phyloP scores from a whole-genome alignment of 2,113 vertebrate species.

The Diadophis punctatus region DNA sequence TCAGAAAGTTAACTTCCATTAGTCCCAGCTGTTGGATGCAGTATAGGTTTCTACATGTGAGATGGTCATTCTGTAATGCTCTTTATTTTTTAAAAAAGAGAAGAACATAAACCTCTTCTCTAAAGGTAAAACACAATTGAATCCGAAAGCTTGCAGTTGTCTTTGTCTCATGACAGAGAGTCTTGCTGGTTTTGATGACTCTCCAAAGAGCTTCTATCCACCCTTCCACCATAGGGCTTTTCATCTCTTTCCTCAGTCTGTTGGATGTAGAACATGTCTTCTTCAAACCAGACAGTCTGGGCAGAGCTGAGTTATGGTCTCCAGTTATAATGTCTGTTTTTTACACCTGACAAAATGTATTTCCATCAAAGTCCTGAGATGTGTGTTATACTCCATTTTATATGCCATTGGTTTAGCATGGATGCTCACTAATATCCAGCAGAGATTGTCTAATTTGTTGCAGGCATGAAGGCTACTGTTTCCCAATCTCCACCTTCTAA shows the following conservation, averaged over 20 bases:
- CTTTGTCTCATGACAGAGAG: background rate
- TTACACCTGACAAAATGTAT: background rate
- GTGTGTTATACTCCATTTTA: constrained; percentile 3
- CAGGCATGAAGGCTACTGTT: background rate
- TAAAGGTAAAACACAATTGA: background rate
- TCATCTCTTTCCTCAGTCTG: background rate
- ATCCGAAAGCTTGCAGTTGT: background rate
- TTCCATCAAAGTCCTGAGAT: background rate
- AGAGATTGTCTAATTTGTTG: constrained; percentile 3
- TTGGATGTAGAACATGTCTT: background rate
- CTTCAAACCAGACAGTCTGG: background rate
- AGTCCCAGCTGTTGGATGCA: background rate
- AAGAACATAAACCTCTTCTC: background rate
- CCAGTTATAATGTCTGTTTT: background rate
- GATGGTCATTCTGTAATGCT: background rate
- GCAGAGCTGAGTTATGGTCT: background rate
- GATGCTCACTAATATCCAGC: background rate
- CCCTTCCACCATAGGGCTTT: background rate
- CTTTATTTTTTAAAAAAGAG: background rate
- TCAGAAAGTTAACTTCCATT: background rate
- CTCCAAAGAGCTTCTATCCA: background rate
- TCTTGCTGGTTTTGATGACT: background rate
- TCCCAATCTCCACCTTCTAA: background rate
- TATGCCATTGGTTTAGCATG: constrained; percentile 5
- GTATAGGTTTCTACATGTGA: background rate